phyloP scores from a whole-genome alignment of 2,888 invertebrate species.

The Gnatocerus cornutus region DNA sequence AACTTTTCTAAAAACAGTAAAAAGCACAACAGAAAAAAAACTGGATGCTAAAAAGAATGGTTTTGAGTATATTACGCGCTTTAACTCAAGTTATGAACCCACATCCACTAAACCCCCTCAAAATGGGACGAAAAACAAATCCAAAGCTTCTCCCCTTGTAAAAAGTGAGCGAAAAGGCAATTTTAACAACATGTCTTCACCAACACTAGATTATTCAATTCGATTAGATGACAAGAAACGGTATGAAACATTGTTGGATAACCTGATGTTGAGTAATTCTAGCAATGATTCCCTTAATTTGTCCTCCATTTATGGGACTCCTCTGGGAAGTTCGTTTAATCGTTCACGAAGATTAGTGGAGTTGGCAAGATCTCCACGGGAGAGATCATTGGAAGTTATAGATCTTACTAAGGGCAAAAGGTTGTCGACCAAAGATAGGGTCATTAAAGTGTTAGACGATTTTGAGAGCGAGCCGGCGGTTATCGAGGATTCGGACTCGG shows the following conservation, averaged over 20 bases:
- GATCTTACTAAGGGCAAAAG: conserved; percentile 44
- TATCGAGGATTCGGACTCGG: conserved; percentile 68
- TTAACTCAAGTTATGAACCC: conserved; percentile 29
- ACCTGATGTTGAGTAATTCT: conserved; percentile 60
- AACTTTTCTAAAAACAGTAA: conserved; percentile 59
- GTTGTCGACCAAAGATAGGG: conserved; percentile 62
- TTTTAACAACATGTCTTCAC: conserved; percentile 3
- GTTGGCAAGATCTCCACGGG: conserved; percentile 46
- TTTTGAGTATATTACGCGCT: conserved; percentile 56
- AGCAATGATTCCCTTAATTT: conserved; percentile 50
- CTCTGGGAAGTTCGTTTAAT: conserved; percentile 55
- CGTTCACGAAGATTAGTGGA: conserved; percentile 53
- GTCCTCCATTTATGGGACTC: conserved; percentile 61
- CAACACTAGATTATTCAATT: conserved; percentile 72
- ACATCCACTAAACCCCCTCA: conserved; percentile 10
- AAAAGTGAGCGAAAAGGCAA: not conserved
- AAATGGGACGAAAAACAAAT: conserved; percentile 19
- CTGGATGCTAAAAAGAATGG: conserved; percentile 56
- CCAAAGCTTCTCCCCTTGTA: conserved; percentile 25
- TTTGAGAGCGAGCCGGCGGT: conserved; percentile 60
- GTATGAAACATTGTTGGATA: conserved; percentile 74
- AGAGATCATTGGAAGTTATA: conserved; percentile 36
- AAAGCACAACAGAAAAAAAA: conserved; percentile 58
- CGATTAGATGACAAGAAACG: conserved; percentile 75
- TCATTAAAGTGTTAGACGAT: conserved; percentile 63